Conservation (phyloP, 2,888 invertebrate genomes). For the Cerastis rubricosa region DNA sequence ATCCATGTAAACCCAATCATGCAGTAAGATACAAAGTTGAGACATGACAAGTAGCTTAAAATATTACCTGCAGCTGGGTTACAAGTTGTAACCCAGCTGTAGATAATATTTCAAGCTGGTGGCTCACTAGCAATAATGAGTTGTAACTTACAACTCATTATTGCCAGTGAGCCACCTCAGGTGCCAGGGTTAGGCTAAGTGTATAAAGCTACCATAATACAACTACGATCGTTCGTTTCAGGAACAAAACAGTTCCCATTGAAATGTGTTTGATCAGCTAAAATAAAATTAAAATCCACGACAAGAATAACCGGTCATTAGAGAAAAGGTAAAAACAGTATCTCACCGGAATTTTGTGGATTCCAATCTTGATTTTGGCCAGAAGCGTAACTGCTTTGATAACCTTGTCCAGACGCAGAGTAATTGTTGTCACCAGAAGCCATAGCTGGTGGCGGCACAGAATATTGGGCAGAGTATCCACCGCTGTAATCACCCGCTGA, state of each 20-base stretch:
- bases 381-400: constrained; percentile 81
- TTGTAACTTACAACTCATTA: no score
- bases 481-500: constrained; percentile 83
- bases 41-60: neutral
- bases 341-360: constrained; percentile 79
- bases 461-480: constrained; percentile 86
- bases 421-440: constrained; percentile 84
- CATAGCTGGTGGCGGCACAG: constrained; percentile 86
- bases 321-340: neutral
- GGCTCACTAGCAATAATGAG: no score
- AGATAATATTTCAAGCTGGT: no score
- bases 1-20: neutral
- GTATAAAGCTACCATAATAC: neutral
- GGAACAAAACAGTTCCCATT: neutral
- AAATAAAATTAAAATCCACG: neutral
- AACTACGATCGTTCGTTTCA: neutral
- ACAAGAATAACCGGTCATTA: neutral
- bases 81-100: no score
- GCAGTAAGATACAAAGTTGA: neutral
- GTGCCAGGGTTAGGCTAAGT: neutral
- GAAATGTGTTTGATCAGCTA: neutral
- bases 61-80: neutral
- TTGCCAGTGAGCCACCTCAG: no score
- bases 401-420: constrained; percentile 78
- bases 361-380: constrained; percentile 82